Conservation (phyloP, 2,888 invertebrate species). For the Itoplectis maculator region DNA sequence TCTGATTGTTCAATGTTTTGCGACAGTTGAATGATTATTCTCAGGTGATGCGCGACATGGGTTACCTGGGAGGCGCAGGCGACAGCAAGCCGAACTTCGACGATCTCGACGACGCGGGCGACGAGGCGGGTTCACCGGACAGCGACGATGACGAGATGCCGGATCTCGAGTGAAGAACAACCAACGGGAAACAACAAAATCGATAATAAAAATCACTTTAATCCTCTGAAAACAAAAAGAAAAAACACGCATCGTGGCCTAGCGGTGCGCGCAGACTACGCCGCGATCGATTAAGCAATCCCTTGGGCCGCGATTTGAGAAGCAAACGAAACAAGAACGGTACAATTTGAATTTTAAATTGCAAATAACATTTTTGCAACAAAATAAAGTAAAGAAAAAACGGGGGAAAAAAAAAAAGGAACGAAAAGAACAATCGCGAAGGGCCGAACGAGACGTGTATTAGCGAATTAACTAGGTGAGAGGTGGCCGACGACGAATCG, state of each 20-base stretch:
- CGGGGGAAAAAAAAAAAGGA: conserved; percentile 65
- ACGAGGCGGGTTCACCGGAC: conserved; percentile 87
- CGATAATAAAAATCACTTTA: conserved; percentile 62
- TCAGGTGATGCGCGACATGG: conserved; percentile 91
- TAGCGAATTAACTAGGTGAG: conserved; percentile 63
- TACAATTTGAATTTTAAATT: conserved; percentile 42
- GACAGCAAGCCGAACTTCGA: conserved; percentile 90
- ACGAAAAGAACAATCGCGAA: conserved; percentile 65
- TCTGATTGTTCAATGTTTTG: conserved; percentile 31
- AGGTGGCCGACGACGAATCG: conserved; percentile 29
- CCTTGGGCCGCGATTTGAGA: conserved; percentile 69
- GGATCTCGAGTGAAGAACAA: conserved; percentile 88
- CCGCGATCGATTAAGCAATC: conserved; percentile 34
- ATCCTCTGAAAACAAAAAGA: conserved; percentile 58
- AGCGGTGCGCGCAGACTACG: conserved; percentile 35
- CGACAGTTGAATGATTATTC: conserved; percentile 67
- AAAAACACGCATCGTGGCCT: conserved; percentile 66
- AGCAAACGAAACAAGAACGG: conserved; percentile 64
- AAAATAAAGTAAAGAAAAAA: conserved; percentile 45
- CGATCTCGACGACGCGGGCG: conserved; percentile 89
- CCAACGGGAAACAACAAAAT: conserved; percentile 24
- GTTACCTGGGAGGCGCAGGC: conserved; percentile 86
- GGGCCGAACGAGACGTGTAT: conserved; percentile 60
- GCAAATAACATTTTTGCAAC: conserved; percentile 64
- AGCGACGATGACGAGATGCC: conserved; percentile 91